A percentile compares a stretch with the other conserved stretches of the same genome.
Evolutionary conservation across 2,113 vertebrate genomes (phyloP).

Genomic region (human): DNA sequence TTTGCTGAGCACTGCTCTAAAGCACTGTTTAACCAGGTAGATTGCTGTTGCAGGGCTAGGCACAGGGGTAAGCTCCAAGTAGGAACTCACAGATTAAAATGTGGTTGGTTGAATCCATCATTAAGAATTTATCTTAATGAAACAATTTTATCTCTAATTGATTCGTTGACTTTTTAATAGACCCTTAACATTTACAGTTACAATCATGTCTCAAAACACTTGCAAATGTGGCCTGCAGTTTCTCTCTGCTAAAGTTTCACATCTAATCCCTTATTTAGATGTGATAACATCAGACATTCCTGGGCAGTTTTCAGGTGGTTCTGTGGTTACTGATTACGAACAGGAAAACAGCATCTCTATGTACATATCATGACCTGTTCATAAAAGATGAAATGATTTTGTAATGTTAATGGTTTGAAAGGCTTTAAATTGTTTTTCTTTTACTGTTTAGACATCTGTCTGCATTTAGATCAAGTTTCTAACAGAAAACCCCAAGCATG

Average conservation of each 20-base stretch:
- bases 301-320: not conserved
- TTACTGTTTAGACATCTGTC: not conserved
- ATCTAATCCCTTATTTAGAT: not conserved
- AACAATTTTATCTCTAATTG: conserved; percentile 1
- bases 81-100: not conserved
- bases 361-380: not conserved
- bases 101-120: not conserved
- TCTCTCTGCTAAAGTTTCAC: not conserved
- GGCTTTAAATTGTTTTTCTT: not conserved
- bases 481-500: not conserved
- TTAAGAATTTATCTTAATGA: not conserved
- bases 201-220: not conserved
- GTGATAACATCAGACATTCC: not conserved
- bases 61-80: not conserved
- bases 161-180: not conserved
- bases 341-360: not conserved
- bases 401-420: not conserved
- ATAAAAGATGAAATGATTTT: not conserved
- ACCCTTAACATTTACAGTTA: not conserved
- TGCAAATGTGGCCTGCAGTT: not conserved
- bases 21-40: not conserved
- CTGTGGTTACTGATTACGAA: not conserved
- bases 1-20: not conserved
- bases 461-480: not conserved
- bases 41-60: not conserved